Conservation (phyloP, 2,797 vertebrate genomes). For the Aplochiton taeniatus region DNA sequence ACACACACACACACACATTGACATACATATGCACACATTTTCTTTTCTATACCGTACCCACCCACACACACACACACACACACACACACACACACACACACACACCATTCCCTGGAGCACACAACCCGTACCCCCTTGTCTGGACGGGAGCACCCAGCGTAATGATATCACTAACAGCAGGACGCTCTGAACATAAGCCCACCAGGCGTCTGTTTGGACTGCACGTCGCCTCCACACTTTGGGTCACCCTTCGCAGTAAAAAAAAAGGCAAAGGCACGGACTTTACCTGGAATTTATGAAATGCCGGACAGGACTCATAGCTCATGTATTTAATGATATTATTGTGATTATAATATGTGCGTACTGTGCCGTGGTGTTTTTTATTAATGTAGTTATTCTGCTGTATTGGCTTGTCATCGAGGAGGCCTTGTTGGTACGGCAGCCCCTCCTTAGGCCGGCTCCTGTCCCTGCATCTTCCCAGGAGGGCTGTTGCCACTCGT, state of each 20-base stretch:
- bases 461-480: constrained; percentile 20
- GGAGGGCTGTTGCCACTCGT: constrained; percentile 43
- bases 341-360: too few species aligned
- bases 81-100: not conserved
- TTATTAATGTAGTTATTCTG: too few species aligned
- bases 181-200: constrained; percentile 67
- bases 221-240: constrained; percentile 39
- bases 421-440: not conserved
- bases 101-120: not conserved
- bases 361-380: too few species aligned
- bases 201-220: constrained; percentile 65
- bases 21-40: constrained; percentile 41
- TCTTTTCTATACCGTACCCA: constrained; percentile 22
- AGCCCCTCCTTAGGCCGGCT: not conserved
- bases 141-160: constrained; percentile 60
- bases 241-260: too few species aligned
- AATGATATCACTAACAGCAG: constrained; percentile 77
- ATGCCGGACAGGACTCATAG: too few species aligned
- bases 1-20: constrained; percentile 31
- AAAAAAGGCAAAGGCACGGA: too few species aligned
- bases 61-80: not conserved
- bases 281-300: too few species aligned
- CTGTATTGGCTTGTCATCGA: not conserved
- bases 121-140: constrained; percentile 55
- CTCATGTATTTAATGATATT: too few species aligned